Percentiles rank a stretch among this genome's conserved stretches.
phyloP scores from a whole-genome alignment of 37 sponge, comb jelly and placozoan species.

The Aplysina aerophoba region DNA sequence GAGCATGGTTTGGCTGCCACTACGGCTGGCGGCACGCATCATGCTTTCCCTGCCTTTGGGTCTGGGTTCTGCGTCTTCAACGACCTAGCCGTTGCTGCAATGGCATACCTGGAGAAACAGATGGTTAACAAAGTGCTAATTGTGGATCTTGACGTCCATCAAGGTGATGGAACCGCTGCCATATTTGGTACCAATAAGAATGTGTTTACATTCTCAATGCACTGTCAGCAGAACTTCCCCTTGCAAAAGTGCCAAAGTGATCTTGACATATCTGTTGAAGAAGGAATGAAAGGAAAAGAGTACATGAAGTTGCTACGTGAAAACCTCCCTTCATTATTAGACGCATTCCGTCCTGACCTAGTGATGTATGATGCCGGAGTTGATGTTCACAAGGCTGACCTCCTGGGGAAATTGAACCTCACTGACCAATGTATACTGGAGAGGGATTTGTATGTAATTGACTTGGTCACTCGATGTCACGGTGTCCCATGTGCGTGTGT shows the following conservation, averaged over 20 bases:
- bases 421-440: background rate
- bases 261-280: conserved; percentile 5
- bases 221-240: conserved; percentile 40
- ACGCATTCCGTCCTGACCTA: background rate
- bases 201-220: conserved; percentile 39
- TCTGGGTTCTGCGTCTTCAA: conserved; percentile 36
- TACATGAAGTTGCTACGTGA: background rate
- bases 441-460: conserved; percentile 22
- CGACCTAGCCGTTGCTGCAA: conserved; percentile 36
- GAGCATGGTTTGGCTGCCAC: conserved; percentile 24
- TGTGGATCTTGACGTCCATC: conserved; percentile 37
- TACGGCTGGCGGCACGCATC: conserved; percentile 42
- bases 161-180: conserved; percentile 39
- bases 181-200: background rate
- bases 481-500: conserved; percentile 40
- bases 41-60: conserved; percentile 35
- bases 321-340: conserved; percentile 13
- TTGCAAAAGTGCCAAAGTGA: conserved; percentile 28
- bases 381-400: conserved; percentile 20
- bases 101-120: background rate
- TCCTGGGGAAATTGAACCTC: conserved; percentile 17
- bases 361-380: conserved; percentile 47
- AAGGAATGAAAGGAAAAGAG: conserved; percentile 7
- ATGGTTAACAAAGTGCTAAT: conserved; percentile 6
- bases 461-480: background rate